phyloP scores from a whole-genome alignment of 2,888 invertebrate species.

The Phlogophora meticulosa region DNA sequence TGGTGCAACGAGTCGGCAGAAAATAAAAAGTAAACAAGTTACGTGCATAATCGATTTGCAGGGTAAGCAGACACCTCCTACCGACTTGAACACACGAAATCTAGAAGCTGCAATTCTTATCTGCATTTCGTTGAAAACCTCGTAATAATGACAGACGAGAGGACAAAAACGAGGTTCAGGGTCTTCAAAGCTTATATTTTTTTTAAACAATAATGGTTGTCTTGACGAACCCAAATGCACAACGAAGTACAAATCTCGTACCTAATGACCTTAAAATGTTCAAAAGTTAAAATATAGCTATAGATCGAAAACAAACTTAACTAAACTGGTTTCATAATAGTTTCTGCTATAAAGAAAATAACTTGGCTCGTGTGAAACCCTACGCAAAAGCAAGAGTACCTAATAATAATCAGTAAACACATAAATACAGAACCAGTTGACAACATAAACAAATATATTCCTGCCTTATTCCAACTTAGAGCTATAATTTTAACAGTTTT shows the following conservation, averaged over 20 bases:
- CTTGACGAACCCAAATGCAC: neutral
- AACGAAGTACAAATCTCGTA: neutral
- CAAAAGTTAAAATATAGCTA: neutral
- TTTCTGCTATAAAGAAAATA: conserved; percentile 16
- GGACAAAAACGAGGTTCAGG: neutral
- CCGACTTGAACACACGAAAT: neutral
- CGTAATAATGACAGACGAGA: neutral
- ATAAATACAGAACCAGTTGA: conserved; percentile 27
- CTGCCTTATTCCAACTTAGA: conserved; percentile 24
- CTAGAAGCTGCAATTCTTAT: neutral
- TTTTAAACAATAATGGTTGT: neutral
- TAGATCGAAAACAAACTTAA: neutral
- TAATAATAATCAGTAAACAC: conserved; percentile 26
- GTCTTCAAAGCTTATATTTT: too few relatives aligned
- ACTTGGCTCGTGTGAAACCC: conserved; percentile 6
- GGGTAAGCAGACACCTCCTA: conserved; percentile 17
- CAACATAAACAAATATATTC: conserved; percentile 43
- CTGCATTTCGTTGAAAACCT: neutral
- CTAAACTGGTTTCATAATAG: conserved; percentile 2
- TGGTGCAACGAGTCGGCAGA: conserved; percentile 44
- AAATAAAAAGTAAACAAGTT: conserved; percentile 28
- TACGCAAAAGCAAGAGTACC: conserved; percentile 6
- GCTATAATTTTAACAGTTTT: conserved; percentile 37
- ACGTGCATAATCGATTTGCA: conserved; percentile 9
- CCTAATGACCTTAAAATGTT: neutral